Evolutionary conservation across 2,888 invertebrate species (phyloP), one percentile per base, ranked within the genome.

Genomic region (Scaptomyza flava): DNA sequence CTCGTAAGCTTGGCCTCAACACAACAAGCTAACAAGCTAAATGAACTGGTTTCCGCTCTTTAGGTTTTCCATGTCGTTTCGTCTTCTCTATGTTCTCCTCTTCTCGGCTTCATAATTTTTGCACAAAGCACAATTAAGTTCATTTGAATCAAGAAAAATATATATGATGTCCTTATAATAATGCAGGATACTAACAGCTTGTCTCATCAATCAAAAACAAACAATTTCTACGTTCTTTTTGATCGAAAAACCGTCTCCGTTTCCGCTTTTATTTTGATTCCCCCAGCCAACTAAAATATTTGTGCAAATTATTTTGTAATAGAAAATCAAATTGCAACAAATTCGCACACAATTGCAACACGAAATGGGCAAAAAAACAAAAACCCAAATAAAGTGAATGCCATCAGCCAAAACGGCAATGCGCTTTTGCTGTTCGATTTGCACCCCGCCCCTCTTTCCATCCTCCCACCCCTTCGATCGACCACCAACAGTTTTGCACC

Each of bases 301-400:
- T 68, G 70, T 69, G 69, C 72, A 83, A 86, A 83, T 83, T 79
- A 83, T 83, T 77, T 74, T 62, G 81, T 74, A 86, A 83, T 86
- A 68, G 83, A 74, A 83, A 81, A 83, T 83, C 70, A 83, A 83
- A 83, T 83, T 79, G 86, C 83, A 83, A 75, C 82, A 83, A 86
- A 83, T 83, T 83, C 77, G 62, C 86, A 86, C 77, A 83, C 86
- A 83, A 83, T 81, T 83, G 83, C 79, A 79, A 71, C 74, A 74
- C 27, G 6, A 83, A 83, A 83, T 86, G 77, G 70, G 68, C 77
- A 69, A 69, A 17, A 17, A 17, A 17, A 17, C n/a, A 66, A 58
- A 66, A 64, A 48, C 17, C 14, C 54, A 71, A 68, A 80, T 82
- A 79, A 78, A 83, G 66, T 69, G 80, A 73, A 80, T 76, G 76